A percentile compares a stretch with the other conserved stretches of the same genome.
phyloP scores from a whole-genome alignment of 2,113 vertebrate genomes.

The Gulo gulo region DNA sequence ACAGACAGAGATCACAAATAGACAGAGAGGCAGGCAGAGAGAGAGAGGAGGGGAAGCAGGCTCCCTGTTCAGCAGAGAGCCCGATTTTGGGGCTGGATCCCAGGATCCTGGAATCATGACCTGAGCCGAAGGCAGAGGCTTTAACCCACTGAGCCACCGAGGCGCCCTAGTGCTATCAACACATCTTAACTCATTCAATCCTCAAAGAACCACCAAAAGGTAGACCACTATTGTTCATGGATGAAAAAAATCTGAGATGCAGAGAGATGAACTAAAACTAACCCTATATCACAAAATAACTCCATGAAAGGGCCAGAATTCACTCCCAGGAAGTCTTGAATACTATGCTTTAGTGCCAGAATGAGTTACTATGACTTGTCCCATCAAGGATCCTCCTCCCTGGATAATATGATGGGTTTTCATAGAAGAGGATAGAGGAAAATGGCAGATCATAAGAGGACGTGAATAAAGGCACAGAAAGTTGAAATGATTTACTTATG shows the following conservation, averaged over 20 bases:
- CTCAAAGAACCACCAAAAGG: background rate
- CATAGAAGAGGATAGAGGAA: background rate
- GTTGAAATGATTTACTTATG: background rate
- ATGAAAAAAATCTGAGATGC: background rate
- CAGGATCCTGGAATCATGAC: too few species aligned
- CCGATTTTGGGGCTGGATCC: too few species aligned
- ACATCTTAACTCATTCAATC: background rate
- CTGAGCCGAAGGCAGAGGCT: too few species aligned
- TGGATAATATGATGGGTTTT: background rate
- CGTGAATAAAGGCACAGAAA: background rate
- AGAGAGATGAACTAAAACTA: background rate
- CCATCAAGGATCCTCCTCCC: background rate
- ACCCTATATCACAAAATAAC: background rate
- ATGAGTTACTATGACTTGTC: background rate
- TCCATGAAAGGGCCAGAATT: background rate
- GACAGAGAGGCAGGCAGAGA: too few species aligned
- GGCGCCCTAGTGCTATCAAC: background rate
- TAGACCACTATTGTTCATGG: background rate
- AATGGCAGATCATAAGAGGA: background rate
- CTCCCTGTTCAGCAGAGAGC: too few species aligned
- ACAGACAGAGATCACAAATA: too few species aligned
- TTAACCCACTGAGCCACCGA: too few species aligned
- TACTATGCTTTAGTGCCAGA: background rate
- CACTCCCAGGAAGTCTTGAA: background rate
- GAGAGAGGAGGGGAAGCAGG: too few species aligned